Conservation (phyloP, 2,797 vertebrate genomes). For the Cheirogaleus major region DNA sequence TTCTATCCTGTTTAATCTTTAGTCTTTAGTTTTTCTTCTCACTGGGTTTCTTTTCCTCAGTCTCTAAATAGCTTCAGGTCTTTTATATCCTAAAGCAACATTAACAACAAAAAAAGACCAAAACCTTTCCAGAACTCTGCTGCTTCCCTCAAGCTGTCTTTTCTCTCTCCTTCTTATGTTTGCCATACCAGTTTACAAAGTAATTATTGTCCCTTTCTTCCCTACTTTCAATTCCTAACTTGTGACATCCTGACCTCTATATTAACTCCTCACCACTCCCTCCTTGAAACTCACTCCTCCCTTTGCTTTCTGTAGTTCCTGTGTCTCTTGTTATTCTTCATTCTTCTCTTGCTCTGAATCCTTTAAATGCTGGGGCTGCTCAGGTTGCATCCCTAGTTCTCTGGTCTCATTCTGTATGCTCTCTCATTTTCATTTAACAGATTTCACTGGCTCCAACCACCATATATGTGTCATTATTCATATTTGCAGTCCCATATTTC, state of each 20-base stretch:
- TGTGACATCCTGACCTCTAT: not conserved
- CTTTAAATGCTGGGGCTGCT: not conserved
- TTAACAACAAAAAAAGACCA: not conserved
- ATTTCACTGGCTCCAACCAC: not conserved
- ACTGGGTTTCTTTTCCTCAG: not conserved
- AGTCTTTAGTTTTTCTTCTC: conserved; percentile 28
- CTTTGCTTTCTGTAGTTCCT: not conserved
- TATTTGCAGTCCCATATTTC: not conserved
- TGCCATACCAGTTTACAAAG: not conserved
- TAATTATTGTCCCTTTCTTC: not conserved
- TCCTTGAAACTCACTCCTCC: conserved; percentile 7
- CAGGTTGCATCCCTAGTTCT: not conserved
- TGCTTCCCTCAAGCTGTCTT: not conserved
- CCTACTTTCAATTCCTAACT: not conserved
- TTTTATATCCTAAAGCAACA: not conserved
- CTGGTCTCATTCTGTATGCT: not conserved
- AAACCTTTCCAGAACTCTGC: not conserved
- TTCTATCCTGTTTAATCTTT: not conserved
- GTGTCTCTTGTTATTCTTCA: not conserved
- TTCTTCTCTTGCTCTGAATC: not conserved
- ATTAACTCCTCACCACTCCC: not conserved
- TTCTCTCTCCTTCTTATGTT: conserved; percentile 23
- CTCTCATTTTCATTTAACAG: conserved; percentile 38
- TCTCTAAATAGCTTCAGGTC: not conserved
- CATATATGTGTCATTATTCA: conserved; percentile 6